Base-by-base conservation (phyloP, 2,888 invertebrate genomes). In the Zonitis immaculata region DNA sequence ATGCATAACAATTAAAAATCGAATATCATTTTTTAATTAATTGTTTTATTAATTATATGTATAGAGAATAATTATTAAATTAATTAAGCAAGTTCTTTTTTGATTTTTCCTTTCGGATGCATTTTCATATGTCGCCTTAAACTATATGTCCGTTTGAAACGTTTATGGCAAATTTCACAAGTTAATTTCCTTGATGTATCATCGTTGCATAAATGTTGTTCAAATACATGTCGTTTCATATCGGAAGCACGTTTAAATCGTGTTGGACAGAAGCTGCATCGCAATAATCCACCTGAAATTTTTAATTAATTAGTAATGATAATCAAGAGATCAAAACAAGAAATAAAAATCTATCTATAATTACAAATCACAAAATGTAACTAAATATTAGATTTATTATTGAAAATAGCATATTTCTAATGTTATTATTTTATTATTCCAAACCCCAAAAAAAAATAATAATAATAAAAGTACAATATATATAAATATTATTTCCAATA, bases 391-490 rank as follows among this genome's bases (percentile, higher is more conserved):
- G n/a, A n/a, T n/a, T n/a, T n/a, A n/a, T n/a, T n/a, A n/a, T n/a
- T n/a, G n/a, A n/a, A n/a, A n/a, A n/a, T n/a, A n/a, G n/a, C n/a
- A n/a, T n/a, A n/a, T n/a, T 43, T 30, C 27, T 20, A 27, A 22
- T 44, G 32, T 49, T 45, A 51, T n/a, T 30, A 44, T 47, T 56
- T 56, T 56, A 56, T 56, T 56, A 48, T 30, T 56, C 56, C 56
- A 56, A 55, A 56, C 52, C 56, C 56, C 56, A 54, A 46, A 49
- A 52, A 49, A 49, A 46, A 52, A 49, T 52, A 49, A 55, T 39
- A 8, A 39, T 39, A 56, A 49, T 52, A 53, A 50, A 52, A 49
- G 52, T 52, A 56, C 49, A 42, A 56, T 50, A 52, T 50, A 56
- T 52, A 52, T 52, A 56, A 52, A n/a, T 44, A 56, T 35, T 35